phyloP scores from a whole-genome alignment of 2,113 vertebrate species.

The Laticauda colubrina region DNA sequence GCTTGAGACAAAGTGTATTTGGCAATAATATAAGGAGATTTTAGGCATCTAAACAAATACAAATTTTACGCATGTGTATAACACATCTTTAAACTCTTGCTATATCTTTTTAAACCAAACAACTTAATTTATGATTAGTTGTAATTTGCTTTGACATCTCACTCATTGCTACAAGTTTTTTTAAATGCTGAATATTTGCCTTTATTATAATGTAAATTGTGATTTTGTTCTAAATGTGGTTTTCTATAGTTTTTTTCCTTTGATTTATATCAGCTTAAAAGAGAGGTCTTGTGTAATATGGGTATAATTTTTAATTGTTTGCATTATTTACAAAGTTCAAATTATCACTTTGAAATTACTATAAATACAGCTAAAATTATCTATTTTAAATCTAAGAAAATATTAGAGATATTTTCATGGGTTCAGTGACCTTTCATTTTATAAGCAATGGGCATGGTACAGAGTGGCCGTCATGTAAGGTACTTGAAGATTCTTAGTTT shows the following conservation, averaged over 20 bases:
- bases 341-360: constrained; percentile 82
- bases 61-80: constrained; percentile 74
- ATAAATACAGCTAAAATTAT: constrained; percentile 83
- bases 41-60: constrained; percentile 67
- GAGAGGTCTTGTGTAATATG: constrained; percentile 83
- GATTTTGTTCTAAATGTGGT: constrained; percentile 79
- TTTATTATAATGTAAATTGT: constrained; percentile 86
- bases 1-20: constrained; percentile 78
- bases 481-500: constrained; percentile 92
- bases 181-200: constrained; percentile 76
- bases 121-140: constrained; percentile 77
- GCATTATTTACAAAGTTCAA: constrained; percentile 80
- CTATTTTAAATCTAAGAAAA: constrained; percentile 84
- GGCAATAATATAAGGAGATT: constrained; percentile 74
- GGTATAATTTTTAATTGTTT: constrained; percentile 87
- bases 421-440: constrained; percentile 80
- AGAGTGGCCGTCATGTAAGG: constrained; percentile 88
- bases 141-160: constrained; percentile 78
- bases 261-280: constrained; percentile 75
- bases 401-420: constrained; percentile 85
- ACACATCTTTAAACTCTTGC: constrained; percentile 74
- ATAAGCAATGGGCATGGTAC: constrained; percentile 85
- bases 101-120: constrained; percentile 76
- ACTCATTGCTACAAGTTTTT: constrained; percentile 76
- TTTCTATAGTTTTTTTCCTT: constrained; percentile 76